Evolutionary conservation across 1,140 invertebrate genomes (phyloP).

Genomic region (Musca vetustissima): DNA sequence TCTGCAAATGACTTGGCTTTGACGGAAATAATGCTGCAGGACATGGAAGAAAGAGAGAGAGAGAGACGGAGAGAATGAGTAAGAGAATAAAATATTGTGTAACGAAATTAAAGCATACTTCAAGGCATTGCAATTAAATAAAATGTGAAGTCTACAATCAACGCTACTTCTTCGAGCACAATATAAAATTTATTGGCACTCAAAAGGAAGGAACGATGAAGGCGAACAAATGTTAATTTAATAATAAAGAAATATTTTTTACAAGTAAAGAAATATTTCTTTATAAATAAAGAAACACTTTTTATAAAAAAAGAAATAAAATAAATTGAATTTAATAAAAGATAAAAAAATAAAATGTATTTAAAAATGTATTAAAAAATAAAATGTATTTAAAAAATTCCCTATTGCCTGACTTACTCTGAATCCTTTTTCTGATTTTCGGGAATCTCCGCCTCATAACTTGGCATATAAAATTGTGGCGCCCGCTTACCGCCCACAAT

Average conservation of each 20-base stretch:
- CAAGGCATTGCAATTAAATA: neutral
- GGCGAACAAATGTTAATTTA: too few relatives aligned
- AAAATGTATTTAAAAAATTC: neutral
- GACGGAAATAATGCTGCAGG: slow-evolving; percentile 80
- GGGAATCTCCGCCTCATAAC: slow-evolving; percentile 91
- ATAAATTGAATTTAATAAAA: neutral
- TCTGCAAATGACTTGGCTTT: slow-evolving; percentile 96
- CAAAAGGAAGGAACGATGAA: too few relatives aligned
- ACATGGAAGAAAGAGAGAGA: slow-evolving; percentile 6
- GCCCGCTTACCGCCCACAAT: slow-evolving; percentile 92
- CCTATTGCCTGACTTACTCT: too few relatives aligned
- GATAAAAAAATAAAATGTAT: too few relatives aligned
- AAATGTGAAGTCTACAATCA: too few relatives aligned
- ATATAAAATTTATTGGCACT: too few relatives aligned
- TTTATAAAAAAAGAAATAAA: neutral
- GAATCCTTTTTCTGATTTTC: slow-evolving; percentile 96
- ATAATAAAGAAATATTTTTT: too few relatives aligned
- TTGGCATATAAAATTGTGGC: slow-evolving; percentile 91
- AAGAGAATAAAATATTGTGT: too few relatives aligned
- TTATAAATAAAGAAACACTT: too few relatives aligned
- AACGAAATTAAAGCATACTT: neutral
- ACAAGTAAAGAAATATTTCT: too few relatives aligned
- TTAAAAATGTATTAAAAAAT: neutral
- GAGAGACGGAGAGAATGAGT: neutral
- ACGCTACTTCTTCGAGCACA: too few relatives aligned